Evolutionary conservation across 1,140 invertebrate genomes (phyloP), one percentile per base, ranked within the genome.

Genomic region (Macrobrachium rosenbergii): DNA sequence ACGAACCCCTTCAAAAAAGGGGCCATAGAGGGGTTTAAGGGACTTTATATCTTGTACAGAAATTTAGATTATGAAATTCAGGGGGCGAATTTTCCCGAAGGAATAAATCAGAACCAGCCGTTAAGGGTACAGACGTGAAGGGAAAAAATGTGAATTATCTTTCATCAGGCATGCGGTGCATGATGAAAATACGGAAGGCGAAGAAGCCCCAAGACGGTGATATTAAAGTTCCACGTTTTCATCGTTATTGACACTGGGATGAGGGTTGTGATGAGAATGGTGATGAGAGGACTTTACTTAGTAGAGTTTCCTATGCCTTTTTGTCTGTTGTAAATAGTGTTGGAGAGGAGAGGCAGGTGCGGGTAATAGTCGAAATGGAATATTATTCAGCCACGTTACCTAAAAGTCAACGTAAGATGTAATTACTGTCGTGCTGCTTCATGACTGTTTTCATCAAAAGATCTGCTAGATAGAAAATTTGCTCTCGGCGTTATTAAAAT

Each of bases 161-260:
- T 84, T 84, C 82, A 84, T 84, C 82, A 77, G 73, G 63, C 82
- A 77, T 78, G 60, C 62, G 82, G 52, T 77, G 82, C 82, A 67
- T 84, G 82, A 84, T 77, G 82, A 84, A 84, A 84, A 84, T 78
- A 84, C 82, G 75, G 63, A 76, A 73, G 72, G 62, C 52, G 60
- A 28, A 58, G 80, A 43, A 84, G 75, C 52, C 52, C 52, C 52
- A 52, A 78, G 83, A 78, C 63, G 83, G 77, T 69, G 84, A 82
- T 72, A 87, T 87, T 87, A 82, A 87, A 87, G 78, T 58, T 87
- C 79, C 58, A 73, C 21, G 84, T 80, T 80, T 81, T 82, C 79
- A 81, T 87, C 75, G 81, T 60, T 81, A 58, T 19, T 19, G 60
- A 59, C 23, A 58, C 67, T 52, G 69, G 64, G 84, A 87, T 87